A percentile compares a stretch with the other conserved stretches of the same genome.
phyloP scores from a whole-genome alignment of 1,140 invertebrate genomes.

The Acyrthosiphon pisum region DNA sequence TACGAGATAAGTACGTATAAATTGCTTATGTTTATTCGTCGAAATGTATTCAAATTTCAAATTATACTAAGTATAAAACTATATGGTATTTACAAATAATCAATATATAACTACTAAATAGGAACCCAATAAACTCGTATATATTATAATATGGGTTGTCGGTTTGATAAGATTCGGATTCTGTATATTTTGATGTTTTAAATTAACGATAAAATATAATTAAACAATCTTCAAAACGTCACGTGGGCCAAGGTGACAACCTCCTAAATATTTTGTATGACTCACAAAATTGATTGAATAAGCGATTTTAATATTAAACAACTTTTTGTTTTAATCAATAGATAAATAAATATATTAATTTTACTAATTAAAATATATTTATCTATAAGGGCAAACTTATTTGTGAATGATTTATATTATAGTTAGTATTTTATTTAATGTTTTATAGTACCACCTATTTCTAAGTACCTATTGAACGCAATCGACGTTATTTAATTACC shows the following conservation, averaged over 20 bases:
- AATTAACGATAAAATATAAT: neutral
- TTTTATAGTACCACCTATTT: neutral
- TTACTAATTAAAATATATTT: neutral
- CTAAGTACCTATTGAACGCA: neutral
- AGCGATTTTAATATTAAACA: slow-evolving; percentile 38
- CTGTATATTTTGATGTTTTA: neutral
- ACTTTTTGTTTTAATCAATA: neutral
- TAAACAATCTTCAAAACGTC: neutral
- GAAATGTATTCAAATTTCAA: neutral
- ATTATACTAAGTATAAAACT: neutral
- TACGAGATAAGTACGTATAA: neutral
- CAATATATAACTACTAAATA: neutral
- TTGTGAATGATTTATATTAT: neutral
- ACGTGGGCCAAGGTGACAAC: neutral
- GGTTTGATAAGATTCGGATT: neutral
- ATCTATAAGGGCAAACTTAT: neutral
- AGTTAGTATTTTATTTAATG: neutral
- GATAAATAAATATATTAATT: neutral
- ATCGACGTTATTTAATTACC: neutral
- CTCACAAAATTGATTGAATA: slow-evolving; percentile 20
- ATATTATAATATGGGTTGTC: neutral
- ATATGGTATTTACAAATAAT: neutral
- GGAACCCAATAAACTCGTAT: neutral
- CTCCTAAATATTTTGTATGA: neutral
- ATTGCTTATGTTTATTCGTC: neutral